Base-by-base conservation (phyloP, 2,888 invertebrate species). In the Crocallis elinguaria region DNA sequence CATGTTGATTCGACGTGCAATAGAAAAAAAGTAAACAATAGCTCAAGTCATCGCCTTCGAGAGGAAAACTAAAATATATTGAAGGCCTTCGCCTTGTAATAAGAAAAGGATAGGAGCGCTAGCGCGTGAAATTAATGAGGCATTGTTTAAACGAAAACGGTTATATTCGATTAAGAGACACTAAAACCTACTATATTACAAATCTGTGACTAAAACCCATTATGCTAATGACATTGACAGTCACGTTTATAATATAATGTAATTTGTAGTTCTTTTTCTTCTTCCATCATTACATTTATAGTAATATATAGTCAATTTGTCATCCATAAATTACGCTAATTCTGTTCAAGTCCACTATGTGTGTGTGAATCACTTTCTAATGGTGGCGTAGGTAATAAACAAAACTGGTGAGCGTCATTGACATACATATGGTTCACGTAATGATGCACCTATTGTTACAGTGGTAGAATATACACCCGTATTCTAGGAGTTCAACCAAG, bases 401-500 rank as follows among this genome's bases (percentile, higher is more conserved):
- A 54, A 54, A 59, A 60, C 56, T 50, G 43, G 38, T 38, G 4
- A 69, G 58, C 69, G 84, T 74, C 85, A 84, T 85, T 85, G 85
- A 84, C 85, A 84, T 37, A 85, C 80, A 76, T 83, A 64, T 42
- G 9, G 60, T 66, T 75, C 77, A 77, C 66, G 78, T 82, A 79
- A 79, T 64, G 49, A 54, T 57, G 50, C 25, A 41, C 38, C 54
- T 58, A 48, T 46, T 57, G 53, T 49, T 57, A 9, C 32, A 12
- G 36, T 41, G 27, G 19, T 17, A 11, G 44, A n/a, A n/a, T n/a
- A n/a, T 29, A 32, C 33, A 7, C 35, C 36, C 29, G 25, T 60
- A 61, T 59, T 57, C 55, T 56, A 52, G 39, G 32, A 53, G 46
- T 11, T 4, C 21, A 11, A 9, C n/a, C 35, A 49, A 57, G 0